Base-by-base conservation (phyloP, 2,888 invertebrate species). In the Pachycephus smyrnensis region DNA sequence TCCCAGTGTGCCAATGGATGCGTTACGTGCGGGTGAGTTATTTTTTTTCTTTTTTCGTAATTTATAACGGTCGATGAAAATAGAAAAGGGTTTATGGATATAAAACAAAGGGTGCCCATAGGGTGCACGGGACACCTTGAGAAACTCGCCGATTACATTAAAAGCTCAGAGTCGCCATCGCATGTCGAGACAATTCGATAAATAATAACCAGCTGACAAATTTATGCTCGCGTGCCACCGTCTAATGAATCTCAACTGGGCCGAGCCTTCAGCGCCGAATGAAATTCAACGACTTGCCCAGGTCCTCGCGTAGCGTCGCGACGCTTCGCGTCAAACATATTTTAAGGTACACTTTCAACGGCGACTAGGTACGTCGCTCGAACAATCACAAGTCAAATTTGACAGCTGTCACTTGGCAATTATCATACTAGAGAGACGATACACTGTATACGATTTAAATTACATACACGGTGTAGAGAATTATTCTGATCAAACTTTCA, bases 1-100 rank as follows among this genome's bases (percentile, higher is more conserved):
- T 91, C 97, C 97, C 30, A 97, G 97, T 83, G 97, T 97, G 84
- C 97, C 97, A 68, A 97, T 97, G 94, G 97, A 97, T 88, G 97
- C 97, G 36, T 92, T 97, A 81, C 93, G 97, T 93, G 97, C 97
- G 90, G 97, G 97, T 97, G 88, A 94, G 95, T 92, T 23, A 69
- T 30, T 35, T n/a, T 69, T n/a, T n/a, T n/a, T n/a, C n/a, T n/a
- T n/a, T 36, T 23, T 2, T 33, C 12, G 33, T 31, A 31, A 69
- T 71, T 69, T 69, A n/a, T 6, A n/a, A 32, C 69, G 12, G 69
- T 1, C 0, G 6, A 30, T 15, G 30, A 30, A 69, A n/a, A 4
- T 4, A 15, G n/a, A 31, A 32, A 15, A 69, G 11, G 2, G 30
- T 32, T 69, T 69, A 11, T 32, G 4, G 15, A 30, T 69, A 11